A percentile compares a stretch with the other conserved stretches of the same genome.
Conservation (phyloP, 1,140 invertebrate genomes). For the Halesus radiatus region DNA sequence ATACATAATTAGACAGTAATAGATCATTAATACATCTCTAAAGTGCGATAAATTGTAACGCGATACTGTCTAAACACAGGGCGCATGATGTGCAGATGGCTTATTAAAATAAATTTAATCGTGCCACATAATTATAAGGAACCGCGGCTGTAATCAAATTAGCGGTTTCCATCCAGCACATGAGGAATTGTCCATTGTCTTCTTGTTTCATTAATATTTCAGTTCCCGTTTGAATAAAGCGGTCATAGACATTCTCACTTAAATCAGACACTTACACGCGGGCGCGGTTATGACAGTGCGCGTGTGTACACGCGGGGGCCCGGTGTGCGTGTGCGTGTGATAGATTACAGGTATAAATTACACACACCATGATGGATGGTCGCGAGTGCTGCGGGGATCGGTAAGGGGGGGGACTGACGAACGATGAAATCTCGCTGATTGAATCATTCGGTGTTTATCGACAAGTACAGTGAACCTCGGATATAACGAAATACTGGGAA, state of each 20-base stretch:
- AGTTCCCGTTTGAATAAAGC: constrained; percentile 40
- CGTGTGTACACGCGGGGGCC: constrained; percentile 7
- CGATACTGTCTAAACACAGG: constrained; percentile 4
- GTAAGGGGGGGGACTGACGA: background rate
- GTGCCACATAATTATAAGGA: constrained; percentile 21
- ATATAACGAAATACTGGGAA: background rate
- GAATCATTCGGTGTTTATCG: constrained; percentile 42
- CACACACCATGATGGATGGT: constrained; percentile 53
- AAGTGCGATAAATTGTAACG: constrained; percentile 12
- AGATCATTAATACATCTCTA: constrained; percentile 29
- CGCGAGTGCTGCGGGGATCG: constrained; percentile 28
- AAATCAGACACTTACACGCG: constrained; percentile 43
- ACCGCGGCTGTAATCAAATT: constrained; percentile 30
- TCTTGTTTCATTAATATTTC: constrained; percentile 32
- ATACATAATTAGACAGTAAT: constrained; percentile 29
- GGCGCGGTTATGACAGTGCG: constrained; percentile 34
- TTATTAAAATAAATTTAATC: constrained; percentile 16
- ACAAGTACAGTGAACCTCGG: background rate
- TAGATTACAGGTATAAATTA: constrained; percentile 55
- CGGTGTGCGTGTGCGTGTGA: constrained; percentile 50
- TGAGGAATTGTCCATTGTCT: constrained; percentile 38
- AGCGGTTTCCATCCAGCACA: constrained; percentile 24
- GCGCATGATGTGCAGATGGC: background rate
- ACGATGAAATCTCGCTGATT: constrained; percentile 44
- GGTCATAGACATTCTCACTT: constrained; percentile 49